Base-by-base conservation (phyloP, 2,113 vertebrate genomes). In the Sphaerodactylus townsendi region DNA sequence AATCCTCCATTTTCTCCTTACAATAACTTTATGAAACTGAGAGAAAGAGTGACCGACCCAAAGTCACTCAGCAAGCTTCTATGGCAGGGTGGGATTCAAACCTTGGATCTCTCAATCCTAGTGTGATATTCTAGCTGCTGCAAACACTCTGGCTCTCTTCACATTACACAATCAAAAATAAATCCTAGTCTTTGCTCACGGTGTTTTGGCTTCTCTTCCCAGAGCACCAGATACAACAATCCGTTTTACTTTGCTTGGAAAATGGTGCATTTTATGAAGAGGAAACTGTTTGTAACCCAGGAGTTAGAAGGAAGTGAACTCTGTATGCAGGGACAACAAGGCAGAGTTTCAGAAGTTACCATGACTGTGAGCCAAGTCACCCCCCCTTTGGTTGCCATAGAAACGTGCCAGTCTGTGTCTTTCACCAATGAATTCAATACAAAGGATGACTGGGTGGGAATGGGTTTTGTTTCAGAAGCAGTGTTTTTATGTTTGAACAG, bases 401-500 rank as follows among this genome's bases (percentile, higher is more conserved):
- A 92, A 93, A 92, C 93, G 84, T 93, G 92, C 92, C 94, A 93
- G 91, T 74, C 89, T 1, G 1, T 89, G 93, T 93, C 82, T 93
- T 85, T 92, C 85, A 1, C 89, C 90, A 92, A 93, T 90, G 89
- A 93, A 88, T 90, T 92, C 90, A 90, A 71, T 87, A 91, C 37
- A 90, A 79, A 92, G 85, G 89, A 86, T 89, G 88, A 86, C 90
- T 90, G 84, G 92, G 83, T 84, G 88, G 86, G 68, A 85, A 87
- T 83, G 86, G 89, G 92, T 93, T 92, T 93, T 89, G 85, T 93
- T 93, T 94, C 93, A 92, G 85, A 91, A 88, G 88, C 91, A 90
- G 92, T 88, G 91, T 94, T 79, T 94, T 62, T 91, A 87, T 86
- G 86, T 88, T 93, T 74, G 66, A 92, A 91, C 86, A 87, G 89